phyloP scores from a whole-genome alignment of 2,113 vertebrate genomes.

The Empidonax traillii region DNA sequence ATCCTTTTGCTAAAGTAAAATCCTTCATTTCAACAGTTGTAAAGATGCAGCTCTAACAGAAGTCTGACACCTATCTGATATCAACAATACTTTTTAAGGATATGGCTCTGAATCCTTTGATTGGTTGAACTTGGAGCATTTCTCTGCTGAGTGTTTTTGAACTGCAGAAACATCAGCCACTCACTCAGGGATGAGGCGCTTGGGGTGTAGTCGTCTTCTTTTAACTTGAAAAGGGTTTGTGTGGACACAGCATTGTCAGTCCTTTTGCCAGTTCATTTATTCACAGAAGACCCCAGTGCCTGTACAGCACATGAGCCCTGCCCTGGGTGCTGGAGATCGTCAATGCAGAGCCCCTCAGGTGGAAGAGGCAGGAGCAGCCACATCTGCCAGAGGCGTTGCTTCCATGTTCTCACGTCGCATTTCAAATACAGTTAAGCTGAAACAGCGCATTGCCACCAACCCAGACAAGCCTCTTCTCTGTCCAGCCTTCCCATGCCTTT shows the following conservation, averaged over 20 bases:
- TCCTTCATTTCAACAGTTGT: not conserved
- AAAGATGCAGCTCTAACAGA: not conserved
- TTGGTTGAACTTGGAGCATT: not conserved
- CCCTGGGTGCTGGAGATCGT: rapidly evolving
- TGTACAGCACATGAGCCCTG: rapidly evolving
- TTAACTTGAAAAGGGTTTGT: not conserved
- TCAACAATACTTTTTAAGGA: not conserved
- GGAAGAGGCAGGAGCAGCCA: not conserved
- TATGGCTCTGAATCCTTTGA: not conserved
- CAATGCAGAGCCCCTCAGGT: not conserved
- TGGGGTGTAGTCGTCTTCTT: not conserved
- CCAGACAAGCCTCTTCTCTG: not conserved
- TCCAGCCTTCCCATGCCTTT: not conserved
- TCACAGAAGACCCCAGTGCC: rapidly evolving
- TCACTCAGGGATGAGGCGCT: not conserved
- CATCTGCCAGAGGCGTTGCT: not conserved
- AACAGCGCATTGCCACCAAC: not conserved
- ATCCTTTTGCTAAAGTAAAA: not conserved
- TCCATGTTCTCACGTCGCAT: rapidly evolving
- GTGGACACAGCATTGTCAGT: not conserved
- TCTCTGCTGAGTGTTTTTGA: not conserved
- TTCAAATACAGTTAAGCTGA: not conserved
- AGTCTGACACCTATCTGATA: not conserved
- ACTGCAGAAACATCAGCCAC: not conserved
- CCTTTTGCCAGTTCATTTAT: rapidly evolving